These are phyloP conservation scores for Takifugu flavidus DNA, from an alignment of 2,113 vertebrate species.

Conservation along the genomic window DNA sequence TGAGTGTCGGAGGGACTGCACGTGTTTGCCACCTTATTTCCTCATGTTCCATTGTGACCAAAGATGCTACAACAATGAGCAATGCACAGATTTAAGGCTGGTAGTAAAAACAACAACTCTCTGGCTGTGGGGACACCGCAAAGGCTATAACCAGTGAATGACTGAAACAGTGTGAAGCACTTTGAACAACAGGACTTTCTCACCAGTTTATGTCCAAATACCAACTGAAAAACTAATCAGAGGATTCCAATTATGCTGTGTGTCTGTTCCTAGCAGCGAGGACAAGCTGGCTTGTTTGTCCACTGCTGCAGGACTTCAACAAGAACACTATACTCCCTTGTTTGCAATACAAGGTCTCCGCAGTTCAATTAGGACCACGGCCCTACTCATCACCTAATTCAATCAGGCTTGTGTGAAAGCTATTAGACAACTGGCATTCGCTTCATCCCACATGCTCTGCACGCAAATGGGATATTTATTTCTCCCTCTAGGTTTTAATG, in stretches of 20 bases:
- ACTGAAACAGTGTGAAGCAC: too few relatives aligned
- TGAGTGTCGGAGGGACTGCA: slow-evolving; percentile 45
- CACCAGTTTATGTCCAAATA: slow-evolving; percentile 14
- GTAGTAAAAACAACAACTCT: not conserved
- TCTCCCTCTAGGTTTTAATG: slow-evolving; percentile 64
- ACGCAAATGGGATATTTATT: slow-evolving; percentile 71
- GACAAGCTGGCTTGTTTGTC: slow-evolving; percentile 10
- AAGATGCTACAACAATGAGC: slow-evolving; percentile 31
- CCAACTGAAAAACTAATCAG: slow-evolving; percentile 37
- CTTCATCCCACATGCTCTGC: slow-evolving; percentile 58
- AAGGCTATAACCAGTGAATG: slow-evolving; percentile 1
- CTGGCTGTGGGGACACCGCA: slow-evolving; percentile 13
- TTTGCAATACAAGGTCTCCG: slow-evolving; percentile 64
- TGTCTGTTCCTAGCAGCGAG: slow-evolving; percentile 27
- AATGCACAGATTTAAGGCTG: slow-evolving; percentile 11
- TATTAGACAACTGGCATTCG: slow-evolving; percentile 75
- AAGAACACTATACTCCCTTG: slow-evolving; percentile 54
- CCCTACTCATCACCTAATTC: slow-evolving; percentile 71
- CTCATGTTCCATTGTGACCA: slow-evolving; percentile 55
- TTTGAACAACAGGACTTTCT: too few relatives aligned
- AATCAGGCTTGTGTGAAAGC: slow-evolving; percentile 77
- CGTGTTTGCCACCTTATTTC: slow-evolving; percentile 39
- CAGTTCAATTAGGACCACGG: slow-evolving; percentile 75
- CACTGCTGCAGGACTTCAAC: slow-evolving; percentile 37
- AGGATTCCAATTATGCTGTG: slow-evolving; percentile 10